phyloP scores from a whole-genome alignment of 2,888 invertebrate genomes.

The Drosophila trichaetosa region DNA sequence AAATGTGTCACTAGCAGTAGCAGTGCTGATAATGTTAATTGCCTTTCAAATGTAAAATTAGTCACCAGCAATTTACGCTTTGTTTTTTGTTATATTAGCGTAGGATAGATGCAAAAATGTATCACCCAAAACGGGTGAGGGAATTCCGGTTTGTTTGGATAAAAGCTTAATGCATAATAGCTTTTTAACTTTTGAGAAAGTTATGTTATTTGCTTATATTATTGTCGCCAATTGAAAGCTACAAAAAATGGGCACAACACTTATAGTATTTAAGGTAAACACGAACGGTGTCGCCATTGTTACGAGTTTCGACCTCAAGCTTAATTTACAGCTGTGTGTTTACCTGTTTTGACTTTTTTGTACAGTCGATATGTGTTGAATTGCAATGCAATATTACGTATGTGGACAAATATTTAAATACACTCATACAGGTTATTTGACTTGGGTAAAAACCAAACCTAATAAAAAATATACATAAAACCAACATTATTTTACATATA shows the following conservation, averaged over 20 bases:
- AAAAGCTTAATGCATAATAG: background rate
- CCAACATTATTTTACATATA: background rate
- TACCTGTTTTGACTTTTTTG: conserved; percentile 7
- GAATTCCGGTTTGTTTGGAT: background rate
- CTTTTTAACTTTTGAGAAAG: background rate
- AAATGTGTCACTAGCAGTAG: background rate
- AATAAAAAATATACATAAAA: background rate
- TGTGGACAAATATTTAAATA: conserved; percentile 3
- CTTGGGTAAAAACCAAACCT: background rate
- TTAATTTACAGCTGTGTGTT: conserved; percentile 27
- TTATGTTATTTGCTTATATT: background rate
- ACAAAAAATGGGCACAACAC: conserved; percentile 5
- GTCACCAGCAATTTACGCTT: background rate
- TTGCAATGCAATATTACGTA: background rate
- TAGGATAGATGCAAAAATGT: background rate
- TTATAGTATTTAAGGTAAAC: conserved; percentile 17
- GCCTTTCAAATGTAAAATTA: background rate
- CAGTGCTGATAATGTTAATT: background rate
- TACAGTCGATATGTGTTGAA: conserved; percentile 15
- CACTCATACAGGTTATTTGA: conserved; percentile 5
- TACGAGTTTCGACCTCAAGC: conserved; percentile 16
- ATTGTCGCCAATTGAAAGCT: conserved; percentile 18
- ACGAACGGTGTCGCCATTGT: background rate
- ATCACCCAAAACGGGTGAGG: background rate
- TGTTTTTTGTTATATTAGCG: background rate